phyloP scores from a whole-genome alignment of 2,797 vertebrate genomes.

The Thalassophryne amazonica region DNA sequence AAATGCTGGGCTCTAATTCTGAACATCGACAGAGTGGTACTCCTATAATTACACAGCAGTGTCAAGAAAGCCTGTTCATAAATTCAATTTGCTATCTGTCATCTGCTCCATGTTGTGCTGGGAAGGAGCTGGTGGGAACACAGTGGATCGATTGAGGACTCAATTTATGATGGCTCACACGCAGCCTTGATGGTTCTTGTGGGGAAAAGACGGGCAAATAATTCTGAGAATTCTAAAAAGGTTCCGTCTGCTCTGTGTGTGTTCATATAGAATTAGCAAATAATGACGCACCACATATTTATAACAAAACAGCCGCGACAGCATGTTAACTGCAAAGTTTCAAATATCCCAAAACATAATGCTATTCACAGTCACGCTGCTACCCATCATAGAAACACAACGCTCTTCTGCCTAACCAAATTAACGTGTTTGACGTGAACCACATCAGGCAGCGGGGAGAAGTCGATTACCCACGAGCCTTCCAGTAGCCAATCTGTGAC shows the following conservation, averaged over 20 bases:
- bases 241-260: constrained; percentile 12
- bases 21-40: constrained; percentile 58
- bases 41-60: constrained; percentile 71
- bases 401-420: constrained; percentile 5
- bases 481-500: constrained; percentile 46
- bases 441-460: constrained; percentile 21
- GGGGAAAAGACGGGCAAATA: constrained; percentile 28
- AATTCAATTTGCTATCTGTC: constrained; percentile 79
- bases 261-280: constrained; percentile 22
- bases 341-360: not conserved
- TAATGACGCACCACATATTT: constrained; percentile 15
- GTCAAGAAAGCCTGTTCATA: constrained; percentile 71
- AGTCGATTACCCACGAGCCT: constrained; percentile 34
- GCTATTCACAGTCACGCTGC: constrained; percentile 7
- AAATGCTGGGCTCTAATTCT: constrained; percentile 20
- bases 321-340: constrained; percentile 11
- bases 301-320: not conserved
- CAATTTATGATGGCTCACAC: constrained; percentile 64
- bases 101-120: constrained; percentile 56
- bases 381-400: not conserved
- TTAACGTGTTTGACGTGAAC: constrained; percentile 23
- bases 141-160: constrained; percentile 62
- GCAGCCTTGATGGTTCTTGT: constrained; percentile 42
- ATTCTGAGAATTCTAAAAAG: constrained; percentile 38
- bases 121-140: constrained; percentile 29